Conservation (phyloP, 2,113 vertebrate genomes). For the Aegithalos caudatus region DNA sequence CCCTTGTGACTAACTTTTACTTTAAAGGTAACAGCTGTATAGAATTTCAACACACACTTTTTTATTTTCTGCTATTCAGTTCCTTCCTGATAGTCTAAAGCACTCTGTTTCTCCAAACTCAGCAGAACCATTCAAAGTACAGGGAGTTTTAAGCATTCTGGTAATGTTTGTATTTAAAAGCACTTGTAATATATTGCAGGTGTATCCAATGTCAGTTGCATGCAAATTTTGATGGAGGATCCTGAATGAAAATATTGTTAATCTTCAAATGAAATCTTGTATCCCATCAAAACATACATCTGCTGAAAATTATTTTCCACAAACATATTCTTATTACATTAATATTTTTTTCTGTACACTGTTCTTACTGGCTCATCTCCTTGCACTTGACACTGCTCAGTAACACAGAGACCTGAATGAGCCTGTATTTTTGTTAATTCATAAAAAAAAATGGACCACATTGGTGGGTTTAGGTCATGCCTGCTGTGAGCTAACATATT, state of each 20-base stretch:
- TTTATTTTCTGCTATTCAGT: background rate
- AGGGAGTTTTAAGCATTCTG: background rate
- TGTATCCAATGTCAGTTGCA: background rate
- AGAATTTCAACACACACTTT: background rate
- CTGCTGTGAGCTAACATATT: conserved; percentile 36
- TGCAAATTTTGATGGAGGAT: background rate
- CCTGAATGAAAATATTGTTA: background rate
- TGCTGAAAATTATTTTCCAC: background rate
- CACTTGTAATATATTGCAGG: conserved; percentile 21
- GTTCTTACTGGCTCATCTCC: background rate
- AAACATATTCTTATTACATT: background rate
- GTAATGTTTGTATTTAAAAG: background rate
- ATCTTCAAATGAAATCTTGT: background rate
- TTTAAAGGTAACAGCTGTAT: conserved; percentile 32
- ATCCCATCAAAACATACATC: background rate
- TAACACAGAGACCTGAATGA: background rate
- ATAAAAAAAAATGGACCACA: background rate
- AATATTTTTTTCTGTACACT: background rate
- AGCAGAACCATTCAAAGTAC: background rate
- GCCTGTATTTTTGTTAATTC: background rate
- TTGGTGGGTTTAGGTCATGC: background rate
- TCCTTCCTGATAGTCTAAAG: background rate
- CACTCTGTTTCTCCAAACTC: background rate
- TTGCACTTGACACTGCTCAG: background rate
- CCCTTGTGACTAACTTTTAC: conserved; percentile 12